phyloP scores from a whole-genome alignment of 2,888 invertebrate species.

The Caradrina kadenii region DNA sequence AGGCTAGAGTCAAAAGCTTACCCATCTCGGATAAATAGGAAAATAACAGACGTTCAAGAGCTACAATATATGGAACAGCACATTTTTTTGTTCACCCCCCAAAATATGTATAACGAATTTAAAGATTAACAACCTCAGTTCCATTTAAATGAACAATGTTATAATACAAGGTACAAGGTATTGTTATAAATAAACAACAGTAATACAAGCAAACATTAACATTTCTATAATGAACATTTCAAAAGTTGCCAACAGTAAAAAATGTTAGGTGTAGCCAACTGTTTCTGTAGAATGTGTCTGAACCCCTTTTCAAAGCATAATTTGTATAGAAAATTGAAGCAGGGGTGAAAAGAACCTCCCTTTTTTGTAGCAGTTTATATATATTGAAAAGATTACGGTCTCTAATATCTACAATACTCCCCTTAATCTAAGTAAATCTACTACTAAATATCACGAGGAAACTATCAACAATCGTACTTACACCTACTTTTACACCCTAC shows the following conservation, averaged over 20 bases:
- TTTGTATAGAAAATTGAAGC: background rate
- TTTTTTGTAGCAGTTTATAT: background rate
- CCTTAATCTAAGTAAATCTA: conserved; percentile 1
- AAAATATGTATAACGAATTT: too few species aligned
- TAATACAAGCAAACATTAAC: conserved; percentile 10
- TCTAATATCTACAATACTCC: background rate
- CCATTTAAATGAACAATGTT: conserved; percentile 8
- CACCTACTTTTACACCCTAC: background rate
- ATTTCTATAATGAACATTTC: background rate
- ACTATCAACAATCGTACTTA: conserved; percentile 26
- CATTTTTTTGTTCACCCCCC: too few species aligned
- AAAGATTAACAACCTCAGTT: background rate
- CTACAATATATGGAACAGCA: too few species aligned
- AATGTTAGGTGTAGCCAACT: background rate
- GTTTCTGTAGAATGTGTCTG: background rate
- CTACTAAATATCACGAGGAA: conserved; percentile 33
- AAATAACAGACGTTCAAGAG: too few species aligned
- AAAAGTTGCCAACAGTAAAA: conserved; percentile 6
- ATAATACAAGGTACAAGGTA: background rate
- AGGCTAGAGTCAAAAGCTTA: too few species aligned
- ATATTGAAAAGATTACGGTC: background rate
- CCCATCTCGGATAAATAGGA: too few species aligned
- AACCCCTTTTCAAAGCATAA: background rate
- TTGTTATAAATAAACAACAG: background rate
- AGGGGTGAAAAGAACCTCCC: background rate